Percentiles rank a stretch among this genome's conserved stretches.
Conservation (phyloP, 1,140 invertebrate genomes). For the Batillaria attramentaria region DNA sequence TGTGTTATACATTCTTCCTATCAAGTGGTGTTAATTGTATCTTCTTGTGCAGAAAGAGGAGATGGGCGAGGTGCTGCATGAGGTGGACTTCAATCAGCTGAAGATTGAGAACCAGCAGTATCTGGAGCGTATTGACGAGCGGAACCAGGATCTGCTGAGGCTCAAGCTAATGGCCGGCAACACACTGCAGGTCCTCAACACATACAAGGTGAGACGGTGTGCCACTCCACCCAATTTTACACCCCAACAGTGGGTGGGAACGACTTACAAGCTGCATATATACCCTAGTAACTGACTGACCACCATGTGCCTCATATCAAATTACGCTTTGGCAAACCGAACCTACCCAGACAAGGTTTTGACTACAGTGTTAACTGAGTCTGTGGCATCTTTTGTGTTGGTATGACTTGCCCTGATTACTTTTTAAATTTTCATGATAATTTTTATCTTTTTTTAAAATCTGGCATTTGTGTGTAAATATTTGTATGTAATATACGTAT, state of each 20-base stretch:
- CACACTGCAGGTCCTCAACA: slow-evolving; percentile 68
- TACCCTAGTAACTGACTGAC: not conserved
- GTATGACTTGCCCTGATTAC: no score
- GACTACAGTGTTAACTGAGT: no score
- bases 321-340: no score
- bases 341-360: no score
- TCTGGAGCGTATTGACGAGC: slow-evolving; percentile 72
- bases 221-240: not conserved
- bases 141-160: slow-evolving; percentile 70
- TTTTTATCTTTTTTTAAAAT: no score
- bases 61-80: slow-evolving; percentile 72
- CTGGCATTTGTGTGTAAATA: no score
- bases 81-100: slow-evolving; percentile 72
- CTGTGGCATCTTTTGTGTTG: no score
- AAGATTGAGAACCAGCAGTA: slow-evolving; percentile 73
- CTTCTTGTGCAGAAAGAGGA: slow-evolving; percentile 70
- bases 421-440: no score
- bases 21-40: not conserved
- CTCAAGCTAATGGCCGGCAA: slow-evolving; percentile 71
- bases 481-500: no score
- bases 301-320: no score
- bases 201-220: slow-evolving; percentile 66
- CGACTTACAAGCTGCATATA: not conserved
- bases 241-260: not conserved
- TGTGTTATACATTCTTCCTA: not conserved